Conservation (phyloP, 2,888 invertebrate genomes). For the Drosophila anomalata region DNA sequence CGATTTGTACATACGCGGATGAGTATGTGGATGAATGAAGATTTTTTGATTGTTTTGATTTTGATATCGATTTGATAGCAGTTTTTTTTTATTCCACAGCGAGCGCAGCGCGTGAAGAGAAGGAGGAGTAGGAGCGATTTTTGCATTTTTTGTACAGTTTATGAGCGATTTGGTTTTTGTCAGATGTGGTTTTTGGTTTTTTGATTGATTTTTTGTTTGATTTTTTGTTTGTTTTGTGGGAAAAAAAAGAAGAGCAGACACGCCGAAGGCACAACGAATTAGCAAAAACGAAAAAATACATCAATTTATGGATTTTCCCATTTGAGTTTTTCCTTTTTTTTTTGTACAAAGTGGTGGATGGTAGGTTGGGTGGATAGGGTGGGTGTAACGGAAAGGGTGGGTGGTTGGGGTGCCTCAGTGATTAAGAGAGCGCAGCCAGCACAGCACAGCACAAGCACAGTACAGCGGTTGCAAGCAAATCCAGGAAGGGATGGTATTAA, state of each 20-base stretch:
- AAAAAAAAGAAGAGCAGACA: slow-evolving; percentile 78
- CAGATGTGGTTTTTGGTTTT: slow-evolving; percentile 16
- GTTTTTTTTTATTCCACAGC: slow-evolving; percentile 60
- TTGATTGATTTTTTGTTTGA: slow-evolving; percentile 21
- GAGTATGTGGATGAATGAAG: slow-evolving; percentile 46
- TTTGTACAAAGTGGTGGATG: slow-evolving; percentile 55
- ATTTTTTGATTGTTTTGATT: slow-evolving; percentile 37
- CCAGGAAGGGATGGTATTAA: slow-evolving; percentile 35
- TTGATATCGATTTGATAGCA: slow-evolving; percentile 54
- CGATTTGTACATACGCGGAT: slow-evolving; percentile 16
- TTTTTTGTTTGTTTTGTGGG: slow-evolving; percentile 54
- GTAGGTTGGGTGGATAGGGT: slow-evolving; percentile 33
- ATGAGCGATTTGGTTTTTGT: slow-evolving; percentile 43
- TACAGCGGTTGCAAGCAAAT: slow-evolving; percentile 32
- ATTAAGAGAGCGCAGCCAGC: slow-evolving; percentile 49
- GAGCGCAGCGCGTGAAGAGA: slow-evolving; percentile 77
- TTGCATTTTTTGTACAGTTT: slow-evolving; percentile 65
- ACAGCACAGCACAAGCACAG: slow-evolving; percentile 3
- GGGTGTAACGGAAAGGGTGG: slow-evolving; percentile 23
- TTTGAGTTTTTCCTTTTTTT: slow-evolving; percentile 50
- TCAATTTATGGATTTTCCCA: slow-evolving; percentile 49
- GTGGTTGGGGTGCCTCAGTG: slow-evolving; percentile 37
- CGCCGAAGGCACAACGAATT: slow-evolving; percentile 75
- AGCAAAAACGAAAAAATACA: slow-evolving; percentile 71
- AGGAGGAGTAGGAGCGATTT: slow-evolving; percentile 60